These are phyloP conservation scores for Drosophila virilis DNA, from an alignment of 1,140 invertebrate species.

Conservation along the genomic window DNA sequence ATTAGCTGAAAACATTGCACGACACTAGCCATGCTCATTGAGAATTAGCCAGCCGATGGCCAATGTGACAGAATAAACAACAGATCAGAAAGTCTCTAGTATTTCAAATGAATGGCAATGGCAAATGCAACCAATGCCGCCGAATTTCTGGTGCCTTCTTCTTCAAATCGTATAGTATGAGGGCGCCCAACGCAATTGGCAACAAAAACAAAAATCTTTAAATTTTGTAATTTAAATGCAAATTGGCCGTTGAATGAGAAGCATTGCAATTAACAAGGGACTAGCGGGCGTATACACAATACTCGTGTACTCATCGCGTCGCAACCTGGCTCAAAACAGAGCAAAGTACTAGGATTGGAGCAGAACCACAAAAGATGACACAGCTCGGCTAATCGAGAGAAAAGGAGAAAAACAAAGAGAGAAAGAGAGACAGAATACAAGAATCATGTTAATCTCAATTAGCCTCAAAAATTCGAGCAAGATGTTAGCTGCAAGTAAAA, in stretches of 20 bases:
- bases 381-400: too few relatives aligned
- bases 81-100: slow-evolving; percentile 60
- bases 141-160: neutral
- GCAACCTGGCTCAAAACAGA: slow-evolving; percentile 24
- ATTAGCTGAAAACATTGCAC: slow-evolving; percentile 65
- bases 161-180: slow-evolving; percentile 34
- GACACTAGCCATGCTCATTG: slow-evolving; percentile 56
- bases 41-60: slow-evolving; percentile 36
- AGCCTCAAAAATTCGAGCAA: neutral
- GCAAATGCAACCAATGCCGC: slow-evolving; percentile 45
- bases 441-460: slow-evolving; percentile 14
- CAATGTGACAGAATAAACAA: slow-evolving; percentile 55
- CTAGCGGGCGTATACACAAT: slow-evolving; percentile 75
- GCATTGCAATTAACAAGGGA: slow-evolving; percentile 81
- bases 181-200: slow-evolving; percentile 12
- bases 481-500: too few relatives aligned
- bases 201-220: slow-evolving; percentile 48
- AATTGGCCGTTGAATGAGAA: slow-evolving; percentile 81
- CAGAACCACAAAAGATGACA: slow-evolving; percentile 8
- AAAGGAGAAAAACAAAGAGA: too few relatives aligned
- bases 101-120: slow-evolving; percentile 39
- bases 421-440: neutral
- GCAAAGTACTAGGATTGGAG: slow-evolving; percentile 24
- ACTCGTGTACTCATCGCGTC: slow-evolving; percentile 10
- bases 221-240: slow-evolving; percentile 83